These are phyloP conservation scores for Stramonita haemastoma DNA, from an alignment of 2,888 invertebrate species.

Conservation along the genomic window DNA sequence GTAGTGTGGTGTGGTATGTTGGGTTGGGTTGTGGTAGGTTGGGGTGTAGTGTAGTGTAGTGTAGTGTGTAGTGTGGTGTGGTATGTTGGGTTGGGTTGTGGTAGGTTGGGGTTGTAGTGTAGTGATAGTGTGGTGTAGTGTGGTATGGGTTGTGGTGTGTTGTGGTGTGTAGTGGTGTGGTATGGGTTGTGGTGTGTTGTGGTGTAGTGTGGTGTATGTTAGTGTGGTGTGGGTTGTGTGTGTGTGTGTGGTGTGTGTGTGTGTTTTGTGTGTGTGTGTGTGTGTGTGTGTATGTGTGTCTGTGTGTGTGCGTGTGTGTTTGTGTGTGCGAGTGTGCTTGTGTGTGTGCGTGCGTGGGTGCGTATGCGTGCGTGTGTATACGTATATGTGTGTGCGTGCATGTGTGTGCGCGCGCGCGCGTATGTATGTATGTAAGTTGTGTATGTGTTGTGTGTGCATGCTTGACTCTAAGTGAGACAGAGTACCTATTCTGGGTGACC, in stretches of 20 bases:
- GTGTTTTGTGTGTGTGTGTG: background rate
- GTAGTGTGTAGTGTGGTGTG: background rate
- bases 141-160: background rate
- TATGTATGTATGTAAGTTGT: background rate
- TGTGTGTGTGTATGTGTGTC: background rate
- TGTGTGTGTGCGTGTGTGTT: background rate
- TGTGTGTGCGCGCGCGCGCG: background rate
- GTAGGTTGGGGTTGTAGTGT: background rate
- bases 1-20: background rate
- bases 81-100: background rate
- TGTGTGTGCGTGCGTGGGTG: background rate
- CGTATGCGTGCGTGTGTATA: background rate
- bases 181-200: background rate
- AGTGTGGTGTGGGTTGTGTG: background rate
- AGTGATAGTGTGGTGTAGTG: background rate
- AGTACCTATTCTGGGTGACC: too few relatives aligned
- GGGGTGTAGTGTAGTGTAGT: background rate
- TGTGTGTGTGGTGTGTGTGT: background rate
- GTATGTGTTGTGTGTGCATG: too few relatives aligned
- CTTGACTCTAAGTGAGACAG: too few relatives aligned
- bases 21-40: background rate
- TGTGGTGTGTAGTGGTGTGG: background rate
- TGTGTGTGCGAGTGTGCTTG: background rate
- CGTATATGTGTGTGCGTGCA: background rate
- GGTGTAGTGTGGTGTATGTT: background rate